A percentile compares a stretch with the other conserved stretches of the same genome.
These are phyloP conservation scores for Melanotaenia duboulayi DNA, from an alignment of 2,113 vertebrate species.

Conservation along the genomic window DNA sequence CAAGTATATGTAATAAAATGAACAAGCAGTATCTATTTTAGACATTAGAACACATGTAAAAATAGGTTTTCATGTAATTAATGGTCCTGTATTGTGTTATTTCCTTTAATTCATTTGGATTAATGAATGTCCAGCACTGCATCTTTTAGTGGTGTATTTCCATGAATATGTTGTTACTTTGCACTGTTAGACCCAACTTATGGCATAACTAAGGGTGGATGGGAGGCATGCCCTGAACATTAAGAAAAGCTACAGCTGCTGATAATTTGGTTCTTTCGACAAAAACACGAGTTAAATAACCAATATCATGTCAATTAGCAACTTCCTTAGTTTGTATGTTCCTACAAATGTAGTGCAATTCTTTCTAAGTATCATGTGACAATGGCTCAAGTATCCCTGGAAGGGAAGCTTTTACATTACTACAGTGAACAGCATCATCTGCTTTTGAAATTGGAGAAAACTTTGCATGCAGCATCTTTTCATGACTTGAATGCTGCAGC, in stretches of 20 bases:
- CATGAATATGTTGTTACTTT: too few species aligned
- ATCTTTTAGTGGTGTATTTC: too few species aligned
- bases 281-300: not conserved
- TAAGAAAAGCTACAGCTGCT: not conserved
- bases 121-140: too few species aligned
- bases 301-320: not conserved
- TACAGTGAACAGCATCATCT: not conserved
- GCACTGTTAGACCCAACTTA: too few species aligned
- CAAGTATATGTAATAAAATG: too few species aligned
- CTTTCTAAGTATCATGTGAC: not conserved
- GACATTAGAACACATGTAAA: too few species aligned
- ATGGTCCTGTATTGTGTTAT: too few species aligned
- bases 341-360: not conserved
- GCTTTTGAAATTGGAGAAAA: conserved; percentile 1
- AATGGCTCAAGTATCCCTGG: not conserved
- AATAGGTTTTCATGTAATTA: too few species aligned
- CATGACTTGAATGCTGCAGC: not conserved
- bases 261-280: not conserved
- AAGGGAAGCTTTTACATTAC: not conserved
- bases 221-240: not conserved
- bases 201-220: too few species aligned
- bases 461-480: conserved; percentile 3
- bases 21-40: too few species aligned
- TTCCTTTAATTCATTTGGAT: too few species aligned
- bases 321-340: not conserved